These are phyloP conservation scores for Cheirogaleus major DNA, from an alignment of 2,797 vertebrate genomes.

Conservation along the genomic window DNA sequence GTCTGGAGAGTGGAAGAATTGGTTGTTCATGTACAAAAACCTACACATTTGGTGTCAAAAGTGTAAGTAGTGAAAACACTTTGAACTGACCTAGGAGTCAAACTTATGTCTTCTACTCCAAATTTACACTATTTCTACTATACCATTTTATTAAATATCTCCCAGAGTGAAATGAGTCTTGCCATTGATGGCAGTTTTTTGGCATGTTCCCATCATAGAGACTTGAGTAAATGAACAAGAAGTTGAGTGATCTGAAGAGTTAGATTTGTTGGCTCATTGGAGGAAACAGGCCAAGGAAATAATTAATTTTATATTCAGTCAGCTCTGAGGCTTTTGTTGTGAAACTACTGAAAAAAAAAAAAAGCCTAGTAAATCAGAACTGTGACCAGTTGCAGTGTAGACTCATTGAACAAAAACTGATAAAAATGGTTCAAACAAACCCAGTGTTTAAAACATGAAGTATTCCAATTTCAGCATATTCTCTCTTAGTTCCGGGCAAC, in stretches of 20 bases:
- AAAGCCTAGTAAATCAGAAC: neutral
- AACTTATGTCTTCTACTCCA: neutral
- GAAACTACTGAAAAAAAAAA: conserved; percentile 49
- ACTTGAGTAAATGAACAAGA: neutral
- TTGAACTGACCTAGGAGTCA: neutral
- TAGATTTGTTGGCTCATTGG: conserved; percentile 57
- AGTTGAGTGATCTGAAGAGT: neutral
- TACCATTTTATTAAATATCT: neutral
- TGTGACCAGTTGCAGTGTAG: neutral
- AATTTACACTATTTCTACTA: neutral
- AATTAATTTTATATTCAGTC: conserved; percentile 52
- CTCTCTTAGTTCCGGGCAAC: neutral
- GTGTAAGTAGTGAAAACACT: neutral
- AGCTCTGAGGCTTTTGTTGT: conserved; percentile 57
- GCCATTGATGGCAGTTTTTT: neutral
- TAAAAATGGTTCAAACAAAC: conserved; percentile 72
- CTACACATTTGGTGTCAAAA: no score
- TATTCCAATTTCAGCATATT: conserved; percentile 27
- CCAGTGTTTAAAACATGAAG: conserved; percentile 23
- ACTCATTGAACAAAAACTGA: conserved; percentile 64
- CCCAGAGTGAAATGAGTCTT: neutral
- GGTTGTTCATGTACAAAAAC: no score
- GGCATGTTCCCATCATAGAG: neutral
- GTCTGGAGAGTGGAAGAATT: no score
- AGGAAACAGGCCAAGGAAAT: conserved; percentile 56